Percentiles rank a stretch among this genome's conserved stretches.
Conservation (phyloP, 2,113 vertebrate species). For the Sula dactylatra region DNA sequence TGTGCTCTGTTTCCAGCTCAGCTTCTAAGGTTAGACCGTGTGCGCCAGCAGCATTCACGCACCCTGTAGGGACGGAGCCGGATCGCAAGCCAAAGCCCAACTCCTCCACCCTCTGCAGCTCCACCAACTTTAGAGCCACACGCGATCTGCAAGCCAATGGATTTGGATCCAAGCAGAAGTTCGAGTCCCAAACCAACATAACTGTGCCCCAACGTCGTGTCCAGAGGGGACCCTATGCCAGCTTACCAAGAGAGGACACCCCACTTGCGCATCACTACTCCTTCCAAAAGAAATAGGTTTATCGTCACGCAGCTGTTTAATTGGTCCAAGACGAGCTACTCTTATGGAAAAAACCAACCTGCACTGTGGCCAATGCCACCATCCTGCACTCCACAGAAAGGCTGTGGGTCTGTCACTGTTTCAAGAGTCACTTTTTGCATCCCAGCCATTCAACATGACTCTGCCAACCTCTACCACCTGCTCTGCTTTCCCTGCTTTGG, state of each 20-base stretch:
- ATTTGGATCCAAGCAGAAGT: not conserved
- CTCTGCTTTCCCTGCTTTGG: not conserved
- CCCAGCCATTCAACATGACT: not conserved
- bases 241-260: not conserved
- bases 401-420: not conserved
- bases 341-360: not conserved
- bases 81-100: not conserved
- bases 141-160: not conserved
- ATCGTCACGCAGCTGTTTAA: not conserved
- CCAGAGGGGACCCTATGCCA: not conserved
- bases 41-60: not conserved
- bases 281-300: conserved; percentile 16
- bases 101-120: not conserved
- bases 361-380: not conserved
- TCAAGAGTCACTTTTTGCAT: not conserved
- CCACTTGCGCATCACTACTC: not conserved
- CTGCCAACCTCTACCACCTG: not conserved
- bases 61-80: not conserved
- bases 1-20: not conserved
- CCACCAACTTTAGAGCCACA: not conserved
- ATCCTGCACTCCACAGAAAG: not conserved
- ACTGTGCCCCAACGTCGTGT: not conserved
- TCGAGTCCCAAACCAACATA: not conserved
- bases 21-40: not conserved
- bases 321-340: not conserved